Percentiles rank a stretch among this genome's conserved stretches.
These are phyloP conservation scores for Polypterus senegalus DNA, from an alignment of 2,113 vertebrate species.

Conservation along the genomic window DNA sequence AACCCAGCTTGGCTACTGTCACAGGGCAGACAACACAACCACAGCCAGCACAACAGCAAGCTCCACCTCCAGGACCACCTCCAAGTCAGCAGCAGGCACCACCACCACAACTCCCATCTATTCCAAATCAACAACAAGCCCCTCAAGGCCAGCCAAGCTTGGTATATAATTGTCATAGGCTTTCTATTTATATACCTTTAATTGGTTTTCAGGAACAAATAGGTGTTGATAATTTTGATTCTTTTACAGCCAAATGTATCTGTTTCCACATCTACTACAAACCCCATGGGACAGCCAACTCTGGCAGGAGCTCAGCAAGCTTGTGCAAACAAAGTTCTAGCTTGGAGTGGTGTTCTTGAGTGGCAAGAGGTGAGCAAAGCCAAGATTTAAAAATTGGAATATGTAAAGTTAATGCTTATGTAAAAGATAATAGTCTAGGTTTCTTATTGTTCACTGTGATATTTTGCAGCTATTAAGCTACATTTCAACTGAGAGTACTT, in stretches of 20 bases:
- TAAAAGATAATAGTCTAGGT: not conserved
- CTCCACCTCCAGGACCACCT: conserved; percentile 22
- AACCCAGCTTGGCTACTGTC: conserved; percentile 62
- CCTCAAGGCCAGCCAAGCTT: conserved; percentile 37
- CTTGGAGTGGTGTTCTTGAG: conserved; percentile 79
- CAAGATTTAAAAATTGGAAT: not conserved
- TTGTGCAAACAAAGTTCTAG: conserved; percentile 71
- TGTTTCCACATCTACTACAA: conserved; percentile 26
- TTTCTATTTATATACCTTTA: not conserved
- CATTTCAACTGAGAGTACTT: not conserved
- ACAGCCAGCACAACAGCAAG: conserved; percentile 30
- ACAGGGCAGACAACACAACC: conserved; percentile 53
- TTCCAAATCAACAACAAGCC: conserved; percentile 29
- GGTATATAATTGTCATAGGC: conserved; percentile 20
- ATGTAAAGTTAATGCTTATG: not conserved
- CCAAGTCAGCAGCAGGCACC: conserved; percentile 38
- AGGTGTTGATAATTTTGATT: conserved; percentile 12
- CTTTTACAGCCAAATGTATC: conserved; percentile 30
- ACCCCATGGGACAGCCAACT: conserved; percentile 38
- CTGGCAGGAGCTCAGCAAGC: conserved; percentile 42
- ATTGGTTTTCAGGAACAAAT: conserved; percentile 17
- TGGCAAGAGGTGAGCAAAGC: conserved; percentile 75
- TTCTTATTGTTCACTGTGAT: not conserved
- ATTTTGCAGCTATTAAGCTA: not conserved
- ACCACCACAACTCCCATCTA: conserved; percentile 36